A percentile compares a stretch with the other conserved stretches of the same genome.
Evolutionary conservation across 2,888 invertebrate species (phyloP).

Genomic region (Eugnorisma glareosa): DNA sequence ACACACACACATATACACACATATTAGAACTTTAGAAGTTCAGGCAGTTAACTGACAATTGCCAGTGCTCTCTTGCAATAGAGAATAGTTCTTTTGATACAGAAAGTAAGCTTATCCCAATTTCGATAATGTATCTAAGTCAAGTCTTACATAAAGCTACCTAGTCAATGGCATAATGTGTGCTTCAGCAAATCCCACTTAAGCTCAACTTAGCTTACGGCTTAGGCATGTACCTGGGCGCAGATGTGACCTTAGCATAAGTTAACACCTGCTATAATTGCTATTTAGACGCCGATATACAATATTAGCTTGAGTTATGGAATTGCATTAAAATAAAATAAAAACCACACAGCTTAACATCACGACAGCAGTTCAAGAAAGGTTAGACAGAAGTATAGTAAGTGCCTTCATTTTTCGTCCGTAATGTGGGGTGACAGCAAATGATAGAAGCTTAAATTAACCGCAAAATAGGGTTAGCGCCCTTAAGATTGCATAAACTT

Average conservation of each 20-base stretch:
- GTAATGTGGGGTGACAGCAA: neutral
- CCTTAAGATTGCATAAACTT: neutral
- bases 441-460: neutral
- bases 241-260: conserved; percentile 37
- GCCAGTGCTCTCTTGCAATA: neutral
- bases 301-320: neutral
- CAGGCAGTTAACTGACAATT: neutral
- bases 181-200: conserved; percentile 19
- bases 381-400: neutral
- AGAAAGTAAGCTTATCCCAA: neutral
- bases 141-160: neutral
- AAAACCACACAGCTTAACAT: neutral
- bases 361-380: neutral
- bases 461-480: neutral
- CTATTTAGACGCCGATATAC: neutral
- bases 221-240: conserved; percentile 8
- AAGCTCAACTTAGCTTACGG: conserved; percentile 16
- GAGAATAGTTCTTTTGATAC: neutral
- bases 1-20: no score
- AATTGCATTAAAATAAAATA: neutral
- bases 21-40: no score
- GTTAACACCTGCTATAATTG: conserved; percentile 28
- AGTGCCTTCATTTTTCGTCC: neutral
- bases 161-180: neutral
- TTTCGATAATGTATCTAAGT: conserved; percentile 9